Conservation (phyloP, 2,888 invertebrate species). For the Vannuccia rotundouncinata region DNA sequence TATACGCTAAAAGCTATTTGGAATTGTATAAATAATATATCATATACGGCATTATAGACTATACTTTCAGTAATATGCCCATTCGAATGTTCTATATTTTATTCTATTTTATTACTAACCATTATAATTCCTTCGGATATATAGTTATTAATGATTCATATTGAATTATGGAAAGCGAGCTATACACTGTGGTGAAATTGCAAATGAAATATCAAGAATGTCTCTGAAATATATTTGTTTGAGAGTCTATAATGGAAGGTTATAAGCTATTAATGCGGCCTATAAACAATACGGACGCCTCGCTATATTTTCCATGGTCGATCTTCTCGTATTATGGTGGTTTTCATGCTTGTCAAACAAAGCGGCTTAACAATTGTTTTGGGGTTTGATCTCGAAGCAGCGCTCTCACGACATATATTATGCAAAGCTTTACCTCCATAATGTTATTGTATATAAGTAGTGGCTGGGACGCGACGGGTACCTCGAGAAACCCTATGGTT, state of each 20-base stretch:
- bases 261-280: neutral
- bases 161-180: no score
- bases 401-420: neutral
- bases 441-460: neutral
- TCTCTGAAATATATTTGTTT: no score
- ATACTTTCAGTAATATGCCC: no score
- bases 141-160: neutral
- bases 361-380: constrained; percentile 24
- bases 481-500: neutral
- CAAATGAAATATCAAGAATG: no score
- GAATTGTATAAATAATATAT: neutral
- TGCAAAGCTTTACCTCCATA: constrained; percentile 1
- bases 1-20: neutral
- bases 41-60: no score
- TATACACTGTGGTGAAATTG: no score
- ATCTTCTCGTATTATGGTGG: neutral
- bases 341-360: constrained; percentile 1
- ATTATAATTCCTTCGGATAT: neutral
- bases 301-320: neutral
- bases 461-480: neutral
- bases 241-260: no score
- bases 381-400: constrained; percentile 8
- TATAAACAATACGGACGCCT: constrained; percentile 2
- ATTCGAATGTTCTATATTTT: neutral
- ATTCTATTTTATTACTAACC: neutral